These are phyloP conservation scores for Brotula barbata DNA, from an alignment of 2,797 vertebrate genomes.

Conservation along the genomic window DNA sequence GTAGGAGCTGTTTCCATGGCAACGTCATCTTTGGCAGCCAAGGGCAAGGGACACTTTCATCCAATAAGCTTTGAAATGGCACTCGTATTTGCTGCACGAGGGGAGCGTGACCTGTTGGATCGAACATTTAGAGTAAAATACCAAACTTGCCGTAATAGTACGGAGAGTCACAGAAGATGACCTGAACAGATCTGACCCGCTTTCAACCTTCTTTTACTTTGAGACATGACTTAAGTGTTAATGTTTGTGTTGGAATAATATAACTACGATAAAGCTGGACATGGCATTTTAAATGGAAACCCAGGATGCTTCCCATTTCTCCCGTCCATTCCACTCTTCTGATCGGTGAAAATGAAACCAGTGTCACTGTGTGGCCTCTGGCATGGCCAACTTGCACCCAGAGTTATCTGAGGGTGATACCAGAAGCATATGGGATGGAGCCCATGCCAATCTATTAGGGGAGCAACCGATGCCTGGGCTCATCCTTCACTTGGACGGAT, in stretches of 20 bases:
- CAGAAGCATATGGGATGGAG: conserved; percentile 65
- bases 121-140: conserved; percentile 52
- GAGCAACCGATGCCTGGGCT: conserved; percentile 62
- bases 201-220: too few relatives aligned
- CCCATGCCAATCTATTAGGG: conserved; percentile 71
- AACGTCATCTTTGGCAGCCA: conserved; percentile 90
- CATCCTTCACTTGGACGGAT: conserved; percentile 76
- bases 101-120: conserved; percentile 79
- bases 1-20: conserved; percentile 92
- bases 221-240: too few relatives aligned
- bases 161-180: not conserved
- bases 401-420: conserved; percentile 63
- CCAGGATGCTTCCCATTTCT: conserved; percentile 7
- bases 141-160: conserved; percentile 27
- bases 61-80: conserved; percentile 79
- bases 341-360: conserved; percentile 36
- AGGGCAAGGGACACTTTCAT: conserved; percentile 80
- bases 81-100: conserved; percentile 70
- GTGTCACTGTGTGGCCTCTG: conserved; percentile 42
- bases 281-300: conserved; percentile 17
- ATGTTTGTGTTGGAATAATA: not conserved
- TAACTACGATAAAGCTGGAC: conserved; percentile 1
- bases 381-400: conserved; percentile 46
- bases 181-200: too few relatives aligned
- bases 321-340: conserved; percentile 32